Evolutionary conservation across 2,113 vertebrate species (phyloP).

Genomic region (Psophia crepitans): DNA sequence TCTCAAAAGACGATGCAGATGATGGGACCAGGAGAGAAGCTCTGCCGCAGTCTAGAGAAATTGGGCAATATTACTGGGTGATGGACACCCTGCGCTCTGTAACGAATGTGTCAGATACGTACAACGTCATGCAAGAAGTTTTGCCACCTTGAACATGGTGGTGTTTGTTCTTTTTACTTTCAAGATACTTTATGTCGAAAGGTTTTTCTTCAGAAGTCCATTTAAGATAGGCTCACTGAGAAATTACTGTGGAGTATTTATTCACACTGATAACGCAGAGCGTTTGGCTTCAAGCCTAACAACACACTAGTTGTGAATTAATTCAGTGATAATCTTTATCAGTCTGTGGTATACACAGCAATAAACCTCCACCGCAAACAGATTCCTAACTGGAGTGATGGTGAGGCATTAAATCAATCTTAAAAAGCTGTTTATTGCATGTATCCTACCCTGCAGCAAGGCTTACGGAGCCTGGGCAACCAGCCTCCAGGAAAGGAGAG

Average conservation of each 20-base stretch:
- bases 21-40: background rate
- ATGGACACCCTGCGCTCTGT: background rate
- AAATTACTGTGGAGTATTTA: conserved; percentile 33
- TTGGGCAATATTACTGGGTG: background rate
- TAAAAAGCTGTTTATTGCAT: background rate
- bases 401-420: conserved; percentile 11
- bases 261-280: conserved; percentile 8
- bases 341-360: background rate
- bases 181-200: background rate
- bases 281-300: conserved; percentile 26
- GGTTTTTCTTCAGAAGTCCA: background rate
- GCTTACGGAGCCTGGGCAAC: background rate
- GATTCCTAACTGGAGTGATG: background rate
- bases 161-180: background rate
- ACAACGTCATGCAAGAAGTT: background rate
- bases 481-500: background rate
- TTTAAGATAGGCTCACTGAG: conserved; percentile 16
- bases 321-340: conserved; percentile 53
- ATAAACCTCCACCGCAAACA: background rate
- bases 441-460: background rate
- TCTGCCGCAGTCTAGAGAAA: background rate
- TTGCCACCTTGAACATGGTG: background rate
- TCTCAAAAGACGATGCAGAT: background rate
- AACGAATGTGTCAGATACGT: fast-evolving
- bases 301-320: conserved; percentile 22